Conservation (phyloP, 2,888 invertebrate genomes). For the Eurytoma californica region DNA sequence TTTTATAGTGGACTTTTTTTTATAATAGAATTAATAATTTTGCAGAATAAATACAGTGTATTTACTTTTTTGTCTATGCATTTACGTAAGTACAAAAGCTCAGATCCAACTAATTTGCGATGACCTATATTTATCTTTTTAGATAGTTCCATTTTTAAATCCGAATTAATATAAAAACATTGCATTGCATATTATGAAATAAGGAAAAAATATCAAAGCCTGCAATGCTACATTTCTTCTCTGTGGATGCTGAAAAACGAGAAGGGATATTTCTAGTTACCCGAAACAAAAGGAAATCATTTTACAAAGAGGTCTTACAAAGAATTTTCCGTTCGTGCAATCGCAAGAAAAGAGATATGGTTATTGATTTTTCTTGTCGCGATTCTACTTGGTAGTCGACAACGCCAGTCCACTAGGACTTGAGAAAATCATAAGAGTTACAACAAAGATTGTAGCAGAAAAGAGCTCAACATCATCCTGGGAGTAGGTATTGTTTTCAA, state of each 20-base stretch:
- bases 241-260: constrained; percentile 9
- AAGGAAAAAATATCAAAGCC: no score
- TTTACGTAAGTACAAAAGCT: no score
- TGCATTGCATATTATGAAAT: no score
- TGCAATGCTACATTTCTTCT: no score
- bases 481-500: background rate
- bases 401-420: background rate
- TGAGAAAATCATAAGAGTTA: constrained; percentile 21
- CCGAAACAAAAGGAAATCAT: constrained; percentile 59
- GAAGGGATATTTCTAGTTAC: constrained; percentile 58
- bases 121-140: no score
- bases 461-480: background rate
- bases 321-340: background rate
- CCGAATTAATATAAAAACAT: no score
- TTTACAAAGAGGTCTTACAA: constrained; percentile 29
- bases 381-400: constrained; percentile 29
- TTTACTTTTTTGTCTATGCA: no score
- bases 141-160: no score
- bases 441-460: constrained; percentile 15
- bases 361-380: constrained; percentile 46
- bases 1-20: no score
- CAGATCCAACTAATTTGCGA: no score
- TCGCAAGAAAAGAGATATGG: background rate
- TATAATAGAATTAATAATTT: no score
- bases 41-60: no score